These are phyloP conservation scores for Nycticebus coucang DNA, from an alignment of 2,113 vertebrate genomes.

Conservation along the genomic window DNA sequence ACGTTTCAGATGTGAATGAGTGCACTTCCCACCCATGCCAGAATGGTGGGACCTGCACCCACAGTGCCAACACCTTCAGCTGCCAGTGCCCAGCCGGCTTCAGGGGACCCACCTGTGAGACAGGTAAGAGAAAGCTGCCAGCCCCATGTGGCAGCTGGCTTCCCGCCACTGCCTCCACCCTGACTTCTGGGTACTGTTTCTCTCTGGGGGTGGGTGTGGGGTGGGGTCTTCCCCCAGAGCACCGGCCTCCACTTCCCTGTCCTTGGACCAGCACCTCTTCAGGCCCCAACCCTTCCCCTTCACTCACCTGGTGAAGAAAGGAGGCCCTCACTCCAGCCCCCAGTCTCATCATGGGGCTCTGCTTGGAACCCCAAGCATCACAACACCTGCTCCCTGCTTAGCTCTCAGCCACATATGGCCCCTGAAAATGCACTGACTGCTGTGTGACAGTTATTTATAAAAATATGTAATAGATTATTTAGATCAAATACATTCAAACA, in stretches of 20 bases:
- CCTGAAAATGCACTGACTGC: accelerated
- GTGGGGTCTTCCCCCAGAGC: neutral
- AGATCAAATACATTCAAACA: neutral
- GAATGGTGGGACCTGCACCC: conserved; percentile 85
- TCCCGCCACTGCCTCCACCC: no score
- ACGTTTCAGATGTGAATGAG: conserved; percentile 86
- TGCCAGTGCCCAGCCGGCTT: conserved; percentile 84
- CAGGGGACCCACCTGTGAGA: conserved; percentile 83
- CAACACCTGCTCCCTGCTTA: neutral
- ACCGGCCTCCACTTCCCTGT: accelerated
- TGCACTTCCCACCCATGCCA: conserved; percentile 87
- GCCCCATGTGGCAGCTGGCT: neutral
- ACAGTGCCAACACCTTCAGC: conserved; percentile 80
- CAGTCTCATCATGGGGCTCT: no score
- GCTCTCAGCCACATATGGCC: neutral
- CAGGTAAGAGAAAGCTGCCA: conserved; percentile 68
- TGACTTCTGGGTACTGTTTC: neutral
- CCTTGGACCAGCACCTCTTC: neutral
- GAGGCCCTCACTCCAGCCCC: no score
- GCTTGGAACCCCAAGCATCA: neutral
- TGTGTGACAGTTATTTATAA: accelerated
- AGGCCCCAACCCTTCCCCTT: neutral
- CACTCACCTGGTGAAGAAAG: neutral
- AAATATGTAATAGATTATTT: neutral
- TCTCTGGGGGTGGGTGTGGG: neutral